A percentile compares a stretch with the other conserved stretches of the same genome.
Conservation (phyloP, 2,888 invertebrate species). For the Stenurella melanura region DNA sequence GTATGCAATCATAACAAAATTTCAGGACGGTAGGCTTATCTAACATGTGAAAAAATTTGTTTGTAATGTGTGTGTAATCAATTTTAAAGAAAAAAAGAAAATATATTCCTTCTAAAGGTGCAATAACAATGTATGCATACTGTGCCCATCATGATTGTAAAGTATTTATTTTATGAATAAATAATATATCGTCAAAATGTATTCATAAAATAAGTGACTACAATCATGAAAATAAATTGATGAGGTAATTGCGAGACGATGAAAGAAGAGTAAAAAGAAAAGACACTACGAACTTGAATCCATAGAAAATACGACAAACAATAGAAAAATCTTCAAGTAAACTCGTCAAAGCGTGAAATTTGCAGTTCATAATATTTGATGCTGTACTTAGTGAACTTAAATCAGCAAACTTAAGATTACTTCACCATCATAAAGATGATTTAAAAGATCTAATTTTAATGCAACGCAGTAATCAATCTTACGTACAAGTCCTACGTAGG, state of each 20-base stretch:
- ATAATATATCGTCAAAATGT: not conserved
- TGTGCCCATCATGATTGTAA: slow-evolving; percentile 38
- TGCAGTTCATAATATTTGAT: slow-evolving; percentile 25
- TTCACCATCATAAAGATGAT: slow-evolving; percentile 32
- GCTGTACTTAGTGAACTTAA: slow-evolving; percentile 28
- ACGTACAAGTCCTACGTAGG: slow-evolving; percentile 33
- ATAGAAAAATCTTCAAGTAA: slow-evolving; percentile 27
- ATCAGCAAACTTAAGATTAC: slow-evolving; percentile 21
- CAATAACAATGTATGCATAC: slow-evolving; percentile 23
- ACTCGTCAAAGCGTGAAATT: slow-evolving; percentile 27
- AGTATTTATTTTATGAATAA: slow-evolving; percentile 21
- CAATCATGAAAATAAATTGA: slow-evolving; percentile 26
- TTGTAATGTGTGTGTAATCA: slow-evolving; percentile 30
- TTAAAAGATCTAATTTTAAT: slow-evolving; percentile 26
- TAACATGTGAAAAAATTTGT: slow-evolving; percentile 30
- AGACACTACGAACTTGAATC: slow-evolving; percentile 15
- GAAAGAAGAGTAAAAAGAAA: slow-evolving; percentile 28
- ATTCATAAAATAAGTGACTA: slow-evolving; percentile 21
- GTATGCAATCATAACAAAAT: slow-evolving; percentile 11
- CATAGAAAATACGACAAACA: slow-evolving; percentile 2
- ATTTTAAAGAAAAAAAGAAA: slow-evolving; percentile 32
- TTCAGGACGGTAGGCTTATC: slow-evolving; percentile 15
- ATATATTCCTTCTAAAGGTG: slow-evolving; percentile 26
- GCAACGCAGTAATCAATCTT: slow-evolving; percentile 24
- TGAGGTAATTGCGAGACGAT: slow-evolving; percentile 22